Percentiles rank a stretch among this genome's conserved stretches.
phyloP scores from a whole-genome alignment of 2,113 vertebrate genomes.

The Atractosteus spatula region DNA sequence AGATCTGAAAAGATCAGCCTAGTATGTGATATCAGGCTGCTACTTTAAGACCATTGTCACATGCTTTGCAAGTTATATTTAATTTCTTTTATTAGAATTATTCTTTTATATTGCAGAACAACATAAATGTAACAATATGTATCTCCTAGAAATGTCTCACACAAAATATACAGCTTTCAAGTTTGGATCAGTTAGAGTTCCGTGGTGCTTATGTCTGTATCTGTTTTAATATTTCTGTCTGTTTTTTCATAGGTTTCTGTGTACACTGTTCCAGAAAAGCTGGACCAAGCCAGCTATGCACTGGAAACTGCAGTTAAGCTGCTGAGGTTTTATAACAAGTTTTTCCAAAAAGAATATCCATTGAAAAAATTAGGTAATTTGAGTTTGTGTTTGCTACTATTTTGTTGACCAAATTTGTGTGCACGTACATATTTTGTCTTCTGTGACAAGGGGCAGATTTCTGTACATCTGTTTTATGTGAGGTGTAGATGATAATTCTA shows the following conservation, averaged over 20 bases:
- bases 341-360: constrained; percentile 81
- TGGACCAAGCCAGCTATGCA: constrained; percentile 73
- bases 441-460: too few relatives aligned
- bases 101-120: too few relatives aligned
- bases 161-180: too few relatives aligned
- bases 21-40: too few relatives aligned
- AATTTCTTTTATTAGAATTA: too few relatives aligned
- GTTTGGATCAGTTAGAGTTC: not conserved
- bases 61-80: too few relatives aligned
- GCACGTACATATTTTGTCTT: not conserved
- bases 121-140: too few relatives aligned
- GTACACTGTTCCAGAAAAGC: constrained; percentile 79
- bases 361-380: constrained; percentile 85
- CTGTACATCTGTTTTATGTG: too few relatives aligned
- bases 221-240: not conserved
- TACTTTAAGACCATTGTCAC: too few relatives aligned
- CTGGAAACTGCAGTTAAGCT: constrained; percentile 73
- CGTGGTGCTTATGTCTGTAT: not conserved
- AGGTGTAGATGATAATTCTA: too few relatives aligned
- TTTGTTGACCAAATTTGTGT: not conserved
- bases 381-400: not conserved
- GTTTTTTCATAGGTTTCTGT: constrained; percentile 76
- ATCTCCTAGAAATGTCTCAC: too few relatives aligned
- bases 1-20: too few relatives aligned
- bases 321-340: constrained; percentile 82